Base-by-base conservation (phyloP, 37 sponge, comb jelly and placozoan species). In the Beroe forskalii region DNA sequence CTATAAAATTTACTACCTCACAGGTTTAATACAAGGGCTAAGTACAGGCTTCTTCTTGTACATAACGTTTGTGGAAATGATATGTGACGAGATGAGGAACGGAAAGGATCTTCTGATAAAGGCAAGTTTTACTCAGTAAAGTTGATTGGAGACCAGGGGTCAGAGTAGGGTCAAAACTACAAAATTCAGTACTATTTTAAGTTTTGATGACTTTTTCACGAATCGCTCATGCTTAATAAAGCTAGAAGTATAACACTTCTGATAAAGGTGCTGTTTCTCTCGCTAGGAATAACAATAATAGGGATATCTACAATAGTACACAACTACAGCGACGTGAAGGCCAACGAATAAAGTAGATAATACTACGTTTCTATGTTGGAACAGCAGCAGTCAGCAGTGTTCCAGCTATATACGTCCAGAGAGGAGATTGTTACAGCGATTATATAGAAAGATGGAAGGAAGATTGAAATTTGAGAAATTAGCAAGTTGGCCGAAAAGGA, bases 1-100 rank as follows among this genome's bases (percentile, higher is more conserved):
- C n/a, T n/a, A n/a, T n/a, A n/a, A n/a, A n/a, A n/a, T n/a, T n/a
- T n/a, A n/a, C n/a, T n/a, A n/a, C n/a, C n/a, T n/a, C n/a, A 20
- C 86, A 80, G 86, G 86, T 30, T 44, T 80, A 23, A 80, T 80
- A 44, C 86, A 80, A 23, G 86, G 86, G 8, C 86, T 80, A 0
- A 80, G 86, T 25, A 80, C 86, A 41, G 86, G 86, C 19, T 80
- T 80, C 28, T 80, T 80, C 86, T 48, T 80, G 0, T 80, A 80
- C 48, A 80, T 80, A 12, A 80, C 86, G 6, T 80, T 80, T 43
- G 86, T 44, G 2, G 86, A 80, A 23, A 80, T 80, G 86, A 80
- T 80, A 4, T 80, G 44, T 25, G 86, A 80, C 27, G 86, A 80
- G 20, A 80, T 80, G 40, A 80, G 86, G 55, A 30, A 80, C 22